Conservation (phyloP, 1,140 invertebrate species). For the Bicyclus anynana region DNA sequence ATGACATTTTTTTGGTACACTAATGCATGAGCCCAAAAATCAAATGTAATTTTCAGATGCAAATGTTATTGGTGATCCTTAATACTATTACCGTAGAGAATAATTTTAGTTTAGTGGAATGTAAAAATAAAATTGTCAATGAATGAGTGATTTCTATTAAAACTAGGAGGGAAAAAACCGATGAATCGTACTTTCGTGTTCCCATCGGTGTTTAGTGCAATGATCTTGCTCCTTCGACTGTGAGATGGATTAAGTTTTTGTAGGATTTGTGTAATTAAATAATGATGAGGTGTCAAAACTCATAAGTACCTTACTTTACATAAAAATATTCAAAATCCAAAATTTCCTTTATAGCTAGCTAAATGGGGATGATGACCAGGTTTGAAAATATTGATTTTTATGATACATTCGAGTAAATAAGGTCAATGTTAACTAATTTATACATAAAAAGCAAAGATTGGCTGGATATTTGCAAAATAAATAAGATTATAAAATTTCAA, state of each 20-base stretch:
- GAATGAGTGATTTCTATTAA: constrained; percentile 31
- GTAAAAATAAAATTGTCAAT: constrained; percentile 10
- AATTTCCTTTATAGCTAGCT: too few relatives aligned
- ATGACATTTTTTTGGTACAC: not conserved
- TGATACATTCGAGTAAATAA: too few relatives aligned
- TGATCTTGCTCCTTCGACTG: constrained; percentile 27
- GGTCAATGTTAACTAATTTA: too few relatives aligned
- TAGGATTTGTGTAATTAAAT: constrained; percentile 20
- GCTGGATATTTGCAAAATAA: too few relatives aligned
- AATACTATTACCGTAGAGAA: not conserved
- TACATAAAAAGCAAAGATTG: too few relatives aligned
- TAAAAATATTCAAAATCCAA: too few relatives aligned
- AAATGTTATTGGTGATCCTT: not conserved
- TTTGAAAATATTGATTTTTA: too few relatives aligned
- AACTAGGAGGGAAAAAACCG: constrained; percentile 22
- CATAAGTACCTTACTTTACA: too few relatives aligned
- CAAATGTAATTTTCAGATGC: not conserved
- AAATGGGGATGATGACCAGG: too few relatives aligned
- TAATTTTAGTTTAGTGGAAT: not conserved
- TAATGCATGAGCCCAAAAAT: not conserved
- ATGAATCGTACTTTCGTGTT: constrained; percentile 37
- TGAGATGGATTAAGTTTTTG: constrained; percentile 42
- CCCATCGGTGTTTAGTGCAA: constrained; percentile 46
- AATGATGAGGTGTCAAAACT: constrained; percentile 19
- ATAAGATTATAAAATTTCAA: too few relatives aligned